A percentile compares a stretch with the other conserved stretches of the same genome.
phyloP scores from a whole-genome alignment of 2,888 invertebrate species.

The Mesodorylaimus sp. region DNA sequence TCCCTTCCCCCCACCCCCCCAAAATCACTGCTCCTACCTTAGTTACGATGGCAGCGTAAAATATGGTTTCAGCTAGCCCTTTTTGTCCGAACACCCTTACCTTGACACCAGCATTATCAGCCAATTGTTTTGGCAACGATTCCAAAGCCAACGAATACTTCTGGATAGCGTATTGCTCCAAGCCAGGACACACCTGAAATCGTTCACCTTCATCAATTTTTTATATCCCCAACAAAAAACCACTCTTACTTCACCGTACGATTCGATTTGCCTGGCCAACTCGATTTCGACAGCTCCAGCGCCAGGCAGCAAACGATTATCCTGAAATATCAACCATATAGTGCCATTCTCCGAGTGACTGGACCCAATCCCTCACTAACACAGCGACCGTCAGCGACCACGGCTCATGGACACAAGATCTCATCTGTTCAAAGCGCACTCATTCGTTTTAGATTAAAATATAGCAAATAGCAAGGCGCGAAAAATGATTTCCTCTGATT shows the following conservation, averaged over 20 bases:
- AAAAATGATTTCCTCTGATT: too few species aligned
- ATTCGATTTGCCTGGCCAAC: constrained; percentile 61
- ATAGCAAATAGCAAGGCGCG: too few species aligned
- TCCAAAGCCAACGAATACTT: constrained; percentile 71
- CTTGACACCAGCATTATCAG: constrained; percentile 81
- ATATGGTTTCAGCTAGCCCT: background rate
- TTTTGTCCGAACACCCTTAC: constrained; percentile 18
- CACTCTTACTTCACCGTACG: constrained; percentile 51
- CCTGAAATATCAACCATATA: constrained; percentile 26
- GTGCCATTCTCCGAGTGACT: too few species aligned
- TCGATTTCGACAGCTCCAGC: constrained; percentile 90
- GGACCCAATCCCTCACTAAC: too few species aligned
- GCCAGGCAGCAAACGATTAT: constrained; percentile 57
- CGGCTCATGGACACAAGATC: too few species aligned
- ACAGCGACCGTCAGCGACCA: too few species aligned
- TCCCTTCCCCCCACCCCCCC: too few species aligned
- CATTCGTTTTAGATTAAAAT: too few species aligned
- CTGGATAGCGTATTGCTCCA: constrained; percentile 88
- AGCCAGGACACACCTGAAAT: constrained; percentile 55
- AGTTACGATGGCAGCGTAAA: too few species aligned
- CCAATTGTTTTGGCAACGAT: constrained; percentile 68
- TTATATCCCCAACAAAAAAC: constrained; percentile 3
- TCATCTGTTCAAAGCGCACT: too few species aligned
- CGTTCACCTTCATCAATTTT: background rate
- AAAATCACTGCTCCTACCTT: too few species aligned